Conservation (phyloP, 2,113 vertebrate species). For the Nothoprocta perdicaria region DNA sequence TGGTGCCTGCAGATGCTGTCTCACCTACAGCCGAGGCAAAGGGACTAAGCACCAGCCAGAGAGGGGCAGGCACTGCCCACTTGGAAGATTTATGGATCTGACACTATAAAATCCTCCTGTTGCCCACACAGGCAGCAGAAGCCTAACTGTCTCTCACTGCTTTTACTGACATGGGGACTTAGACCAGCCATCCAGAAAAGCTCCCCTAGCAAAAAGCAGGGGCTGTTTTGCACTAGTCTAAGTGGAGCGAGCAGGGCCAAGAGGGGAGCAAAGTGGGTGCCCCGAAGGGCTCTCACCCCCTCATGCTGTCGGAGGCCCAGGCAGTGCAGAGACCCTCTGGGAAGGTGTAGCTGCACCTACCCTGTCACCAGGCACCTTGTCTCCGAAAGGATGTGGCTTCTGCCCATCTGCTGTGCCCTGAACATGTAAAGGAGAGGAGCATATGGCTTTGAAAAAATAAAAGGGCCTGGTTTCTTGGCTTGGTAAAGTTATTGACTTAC, state of each 20-base stretch:
- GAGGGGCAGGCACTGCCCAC: not conserved
- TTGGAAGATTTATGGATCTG: not conserved
- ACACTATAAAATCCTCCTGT: not conserved
- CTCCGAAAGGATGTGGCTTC: slow-evolving; percentile 12
- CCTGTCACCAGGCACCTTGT: not conserved
- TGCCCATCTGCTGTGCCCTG: slow-evolving; percentile 20
- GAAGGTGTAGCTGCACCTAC: slow-evolving; percentile 18
- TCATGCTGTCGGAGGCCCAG: not conserved
- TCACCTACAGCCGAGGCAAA: not conserved
- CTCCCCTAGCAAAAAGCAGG: not conserved
- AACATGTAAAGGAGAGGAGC: slow-evolving; percentile 34
- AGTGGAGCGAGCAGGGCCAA: not conserved
- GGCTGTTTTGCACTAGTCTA: not conserved
- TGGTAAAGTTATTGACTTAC: slow-evolving; percentile 57
- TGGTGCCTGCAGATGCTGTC: not conserved
- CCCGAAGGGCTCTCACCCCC: not conserved
- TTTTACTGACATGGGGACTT: not conserved
- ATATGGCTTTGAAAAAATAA: slow-evolving; percentile 54
- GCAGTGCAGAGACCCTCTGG: not conserved
- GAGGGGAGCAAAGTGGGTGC: not conserved
- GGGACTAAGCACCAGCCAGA: not conserved
- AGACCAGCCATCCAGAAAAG: not conserved
- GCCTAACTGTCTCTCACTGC: not conserved
- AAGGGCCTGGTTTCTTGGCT: not conserved
- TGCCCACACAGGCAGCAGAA: not conserved